Percentiles rank a stretch among this genome's conserved stretches.
These are phyloP conservation scores for Sminthopsis crassicaudata DNA, from an alignment of 2,113 vertebrate species.

Conservation along the genomic window DNA sequence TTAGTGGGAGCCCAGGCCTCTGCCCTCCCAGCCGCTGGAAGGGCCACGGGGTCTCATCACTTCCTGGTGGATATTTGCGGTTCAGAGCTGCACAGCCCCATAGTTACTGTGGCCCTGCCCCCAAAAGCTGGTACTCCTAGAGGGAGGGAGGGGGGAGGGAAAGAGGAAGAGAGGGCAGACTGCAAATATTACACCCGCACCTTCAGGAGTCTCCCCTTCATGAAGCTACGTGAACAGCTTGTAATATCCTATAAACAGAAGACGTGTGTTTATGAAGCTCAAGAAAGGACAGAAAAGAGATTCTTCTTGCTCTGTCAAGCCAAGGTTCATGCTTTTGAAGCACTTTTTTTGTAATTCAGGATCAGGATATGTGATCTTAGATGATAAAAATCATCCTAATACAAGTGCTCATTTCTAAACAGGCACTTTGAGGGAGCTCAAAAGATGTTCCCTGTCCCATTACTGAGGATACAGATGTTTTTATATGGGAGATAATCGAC, in stretches of 20 bases:
- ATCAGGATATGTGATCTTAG: background rate
- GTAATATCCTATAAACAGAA: background rate
- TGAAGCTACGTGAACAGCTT: background rate
- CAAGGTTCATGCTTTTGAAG: constrained; percentile 21
- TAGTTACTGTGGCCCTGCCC: background rate
- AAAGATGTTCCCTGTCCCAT: background rate
- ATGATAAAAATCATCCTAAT: background rate
- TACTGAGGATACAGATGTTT: background rate
- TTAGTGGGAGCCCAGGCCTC: background rate
- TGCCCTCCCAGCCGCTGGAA: background rate
- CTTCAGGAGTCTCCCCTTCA: background rate
- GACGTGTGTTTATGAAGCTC: background rate
- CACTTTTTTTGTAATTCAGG: background rate
- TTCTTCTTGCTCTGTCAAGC: constrained; percentile 1
- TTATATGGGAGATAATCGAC: background rate
- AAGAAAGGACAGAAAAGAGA: background rate
- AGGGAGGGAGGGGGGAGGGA: background rate
- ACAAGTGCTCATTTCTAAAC: background rate
- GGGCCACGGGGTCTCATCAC: background rate
- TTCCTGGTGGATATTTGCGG: constrained; percentile 20
- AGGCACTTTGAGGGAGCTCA: background rate
- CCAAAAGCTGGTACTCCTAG: constrained; percentile 6
- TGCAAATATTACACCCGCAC: background rate
- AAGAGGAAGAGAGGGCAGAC: too few relatives aligned
- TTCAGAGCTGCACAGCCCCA: constrained; percentile 29